Conservation (phyloP, 2,113 vertebrate species). For the Dipodomys spectabilis region DNA sequence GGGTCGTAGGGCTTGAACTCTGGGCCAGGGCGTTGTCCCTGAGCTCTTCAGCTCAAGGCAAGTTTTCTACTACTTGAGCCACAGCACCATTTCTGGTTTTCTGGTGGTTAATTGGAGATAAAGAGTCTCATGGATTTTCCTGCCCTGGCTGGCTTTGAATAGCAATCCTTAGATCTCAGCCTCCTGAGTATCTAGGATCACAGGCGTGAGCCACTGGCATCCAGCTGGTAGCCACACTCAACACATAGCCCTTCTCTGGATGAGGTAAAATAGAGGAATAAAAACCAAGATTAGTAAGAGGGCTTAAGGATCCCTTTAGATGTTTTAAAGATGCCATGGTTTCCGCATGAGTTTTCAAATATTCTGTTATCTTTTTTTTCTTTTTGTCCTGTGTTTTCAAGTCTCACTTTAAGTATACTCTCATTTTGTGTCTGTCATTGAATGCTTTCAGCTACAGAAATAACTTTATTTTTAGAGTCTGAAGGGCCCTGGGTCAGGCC, state of each 20-base stretch:
- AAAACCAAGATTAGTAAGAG: not conserved
- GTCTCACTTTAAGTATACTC: not conserved
- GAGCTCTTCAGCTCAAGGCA: no score
- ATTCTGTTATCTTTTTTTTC: not conserved
- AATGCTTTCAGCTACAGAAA: constrained; percentile 21
- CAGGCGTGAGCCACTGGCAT: no score
- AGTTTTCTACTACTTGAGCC: no score
- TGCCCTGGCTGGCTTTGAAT: no score
- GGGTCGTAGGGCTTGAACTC: no score
- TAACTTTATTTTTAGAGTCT: constrained; percentile 13
- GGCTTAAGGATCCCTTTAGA: not conserved
- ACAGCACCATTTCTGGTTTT: no score
- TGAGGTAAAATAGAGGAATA: not conserved
- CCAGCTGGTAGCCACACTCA: not conserved
- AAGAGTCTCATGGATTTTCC: no score
- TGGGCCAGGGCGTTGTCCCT: no score
- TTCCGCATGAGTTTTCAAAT: not conserved
- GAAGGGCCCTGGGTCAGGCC: not conserved
- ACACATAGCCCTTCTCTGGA: not conserved
- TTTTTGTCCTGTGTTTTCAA: not conserved
- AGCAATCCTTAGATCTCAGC: no score
- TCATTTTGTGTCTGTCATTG: not conserved
- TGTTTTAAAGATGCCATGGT: not conserved
- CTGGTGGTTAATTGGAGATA: no score
- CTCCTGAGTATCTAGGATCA: no score